A percentile compares a stretch with the other conserved stretches of the same genome.
These are phyloP conservation scores for Pristionchus mayeri DNA, from an alignment of 2,888 invertebrate species.

Conservation along the genomic window DNA sequence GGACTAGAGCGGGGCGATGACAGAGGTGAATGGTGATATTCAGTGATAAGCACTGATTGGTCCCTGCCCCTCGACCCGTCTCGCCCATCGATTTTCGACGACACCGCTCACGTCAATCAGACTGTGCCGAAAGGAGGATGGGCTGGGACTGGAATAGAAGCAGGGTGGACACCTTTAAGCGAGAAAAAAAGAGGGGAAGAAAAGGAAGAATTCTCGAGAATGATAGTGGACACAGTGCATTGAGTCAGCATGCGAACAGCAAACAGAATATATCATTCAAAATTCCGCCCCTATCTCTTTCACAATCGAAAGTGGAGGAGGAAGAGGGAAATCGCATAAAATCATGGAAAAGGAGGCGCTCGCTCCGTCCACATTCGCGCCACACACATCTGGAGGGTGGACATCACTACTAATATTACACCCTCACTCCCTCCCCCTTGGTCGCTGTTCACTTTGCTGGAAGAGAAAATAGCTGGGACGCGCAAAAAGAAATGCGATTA, in stretches of 20 bases:
- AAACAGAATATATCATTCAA: slow-evolving; percentile 39
- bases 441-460: not conserved
- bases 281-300: not conserved
- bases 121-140: not conserved
- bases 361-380: not conserved
- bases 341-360: not conserved
- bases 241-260: slow-evolving; percentile 39
- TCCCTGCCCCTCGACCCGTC: not conserved
- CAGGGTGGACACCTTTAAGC: not conserved
- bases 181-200: not conserved
- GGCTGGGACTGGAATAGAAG: not conserved
- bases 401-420: slow-evolving; percentile 19
- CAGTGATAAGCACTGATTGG: slow-evolving; percentile 4
- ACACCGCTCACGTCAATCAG: slow-evolving; percentile 9
- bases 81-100: slow-evolving; percentile 4
- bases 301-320: slow-evolving; percentile 16
- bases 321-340: slow-evolving; percentile 6
- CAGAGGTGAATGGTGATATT: slow-evolving; percentile 29
- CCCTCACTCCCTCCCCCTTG: not conserved
- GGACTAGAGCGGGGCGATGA: not conserved
- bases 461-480: not conserved
- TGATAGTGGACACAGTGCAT: slow-evolving; percentile 15
- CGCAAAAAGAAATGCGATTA: not conserved
- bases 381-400: slow-evolving; percentile 11
- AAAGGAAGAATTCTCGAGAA: not conserved